Evolutionary conservation across 1,140 invertebrate genomes (phyloP), one percentile per base, ranked within the genome.

Genomic region (Schmidtea mediterranea): DNA sequence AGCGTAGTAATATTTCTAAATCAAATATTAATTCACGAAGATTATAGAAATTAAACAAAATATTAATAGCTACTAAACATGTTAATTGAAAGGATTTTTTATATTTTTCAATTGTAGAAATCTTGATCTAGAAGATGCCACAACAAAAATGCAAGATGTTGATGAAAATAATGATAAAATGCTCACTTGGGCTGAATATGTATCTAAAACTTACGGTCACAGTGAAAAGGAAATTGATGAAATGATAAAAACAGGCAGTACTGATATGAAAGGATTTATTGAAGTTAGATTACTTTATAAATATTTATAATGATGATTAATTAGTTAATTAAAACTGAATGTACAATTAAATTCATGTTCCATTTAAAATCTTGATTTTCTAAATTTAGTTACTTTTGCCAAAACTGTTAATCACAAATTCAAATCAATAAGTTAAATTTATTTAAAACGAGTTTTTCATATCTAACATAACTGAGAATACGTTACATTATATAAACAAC

Each of bases 151-250:
- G 23, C 51, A 53, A 24, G 55, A 58, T 12, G 49, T 58, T 13
- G 62, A 69, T 51, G 55, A 55, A 43, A 75, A 94, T 65, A 68
- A 72, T 53, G 80, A 90, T 67, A 78, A 77, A 0, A 63, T 69
- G 51, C 72, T 94, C 0, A 77, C 76, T 1, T 94, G 86, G 84
- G 65, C 71, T 16, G 86, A 94, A 69, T 82, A 90, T 61, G 56
- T 87, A 15, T 65, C 72, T 47, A 79, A 83, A 62, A 74, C 76
- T 1, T 86, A 79, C 65, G 79, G 78, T 9, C 57, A 56, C 43
- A 52, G 52, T 36, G 68, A 74, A 36, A 73, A 78, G 53, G 72
- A 69, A 39, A 57, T 65, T 39, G 52, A 59, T 40, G 55, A 64
- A 10, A 49, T 57, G 47, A 51, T 55, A 32, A 50, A 56, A 5